phyloP scores from a whole-genome alignment of 2,113 vertebrate species.

The Gymnarchus niloticus region DNA sequence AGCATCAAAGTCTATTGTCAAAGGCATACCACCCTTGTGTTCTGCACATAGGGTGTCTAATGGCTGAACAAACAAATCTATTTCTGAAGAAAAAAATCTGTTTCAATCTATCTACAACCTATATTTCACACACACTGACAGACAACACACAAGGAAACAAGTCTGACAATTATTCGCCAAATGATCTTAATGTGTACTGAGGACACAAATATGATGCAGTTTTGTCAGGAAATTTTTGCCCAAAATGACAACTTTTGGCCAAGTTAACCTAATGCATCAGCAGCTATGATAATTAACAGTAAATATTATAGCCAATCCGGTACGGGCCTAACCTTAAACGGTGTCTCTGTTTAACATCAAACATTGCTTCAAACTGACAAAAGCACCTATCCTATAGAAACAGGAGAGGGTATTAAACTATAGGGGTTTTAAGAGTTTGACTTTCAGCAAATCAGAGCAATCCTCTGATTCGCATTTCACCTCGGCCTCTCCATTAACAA shows the following conservation, averaged over 20 bases:
- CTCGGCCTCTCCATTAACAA: not conserved
- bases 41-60: not conserved
- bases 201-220: not conserved
- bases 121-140: not conserved
- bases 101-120: not conserved
- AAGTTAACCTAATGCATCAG: no score
- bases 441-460: not conserved
- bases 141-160: not conserved
- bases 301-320: no score
- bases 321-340: no score
- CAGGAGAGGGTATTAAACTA: not conserved
- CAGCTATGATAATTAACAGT: no score
- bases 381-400: not conserved
- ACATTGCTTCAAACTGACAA: not conserved
- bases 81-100: not conserved
- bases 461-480: not conserved
- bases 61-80: not conserved
- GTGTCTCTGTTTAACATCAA: no score
- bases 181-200: not conserved
- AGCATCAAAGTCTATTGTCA: not conserved
- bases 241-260: no score
- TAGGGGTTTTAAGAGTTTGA: not conserved
- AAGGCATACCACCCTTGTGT: not conserved
- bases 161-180: not conserved
- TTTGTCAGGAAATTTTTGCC: not conserved